Percentiles rank a stretch among this genome's conserved stretches.
Evolutionary conservation across 2,113 vertebrate species (phyloP).

Genomic region (Lichenostomus cassidix): DNA sequence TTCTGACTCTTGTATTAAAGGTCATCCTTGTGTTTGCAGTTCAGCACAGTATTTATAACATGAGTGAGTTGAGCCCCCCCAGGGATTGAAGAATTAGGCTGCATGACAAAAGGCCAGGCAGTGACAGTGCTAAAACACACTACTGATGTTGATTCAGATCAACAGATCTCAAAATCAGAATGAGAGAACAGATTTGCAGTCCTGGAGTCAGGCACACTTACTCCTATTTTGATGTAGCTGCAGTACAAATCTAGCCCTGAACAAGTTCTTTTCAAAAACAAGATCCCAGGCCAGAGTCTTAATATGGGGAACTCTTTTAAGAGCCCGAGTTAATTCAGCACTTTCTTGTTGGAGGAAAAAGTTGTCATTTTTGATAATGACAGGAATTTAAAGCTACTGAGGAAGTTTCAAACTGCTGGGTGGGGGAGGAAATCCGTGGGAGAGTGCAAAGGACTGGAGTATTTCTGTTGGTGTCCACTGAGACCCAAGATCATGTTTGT

Average conservation of each 20-base stretch:
- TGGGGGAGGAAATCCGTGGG: neutral
- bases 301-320: neutral
- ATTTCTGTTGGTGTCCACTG: neutral
- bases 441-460: neutral
- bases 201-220: neutral
- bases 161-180: neutral
- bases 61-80: neutral
- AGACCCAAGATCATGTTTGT: neutral
- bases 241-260: neutral
- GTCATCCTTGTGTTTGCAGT: neutral
- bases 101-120: neutral
- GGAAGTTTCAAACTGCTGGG: neutral
- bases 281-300: neutral
- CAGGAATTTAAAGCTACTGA: neutral
- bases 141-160: neutral
- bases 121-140: neutral
- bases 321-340: neutral
- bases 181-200: neutral
- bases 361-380: neutral
- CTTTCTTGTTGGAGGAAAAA: neutral
- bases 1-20: neutral
- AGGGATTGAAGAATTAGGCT: neutral
- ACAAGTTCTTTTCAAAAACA: neutral
- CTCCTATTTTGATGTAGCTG: neutral
- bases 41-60: slow-evolving; percentile 12